Base-by-base conservation (phyloP, 2,113 vertebrate genomes). In the Urocitellus parryii region DNA sequence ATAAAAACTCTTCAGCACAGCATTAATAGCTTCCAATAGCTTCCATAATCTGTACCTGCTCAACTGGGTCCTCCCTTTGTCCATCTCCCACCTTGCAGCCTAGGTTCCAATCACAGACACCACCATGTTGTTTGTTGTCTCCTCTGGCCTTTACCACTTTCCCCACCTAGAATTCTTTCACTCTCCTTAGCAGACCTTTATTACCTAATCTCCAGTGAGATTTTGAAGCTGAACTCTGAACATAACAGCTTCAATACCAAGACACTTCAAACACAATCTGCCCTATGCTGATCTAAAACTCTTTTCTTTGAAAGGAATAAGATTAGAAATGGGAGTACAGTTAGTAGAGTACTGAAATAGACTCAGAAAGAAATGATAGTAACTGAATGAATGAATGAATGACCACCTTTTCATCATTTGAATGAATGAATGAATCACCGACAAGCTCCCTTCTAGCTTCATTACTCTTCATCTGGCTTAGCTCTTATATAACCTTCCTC, bases 221-320 rank as follows among this genome's bases (percentile, higher is more conserved):
- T 65, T 79, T 94, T 70, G 32, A 58, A 96, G 63, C 39, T 88
- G 67, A n/a, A 90, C 81, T 84, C 77, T 94, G 80, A 90, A 70
- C 68, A 24, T 45, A 85, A 88, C 8, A 87, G 39, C 70, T 53
- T 87, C 76, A 82, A 73, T 48, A 68, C 32, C 27, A 79, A 94
- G 61, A 86, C 20, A 92, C 12, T 39, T 97, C 80, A 73, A 68
- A 82, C 34, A 90, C 91, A 82, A 45, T 51, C 13, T 51, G 51
- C 51, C 9, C 51, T 51, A 13, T 51, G 51, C 51, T 51, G 11
- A 51, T 10, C 51, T 73, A n/a, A 27, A 76, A 63, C 17, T 51
- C 67, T n/a, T 85, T 68, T 77, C n/a, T 93, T 82, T 93, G 53
- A 84, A 93, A n/a, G 20, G 58, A 83, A 4, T 45, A 74, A 87